phyloP scores from a whole-genome alignment of 2,113 vertebrate species.

The Spilogale gracilis region DNA sequence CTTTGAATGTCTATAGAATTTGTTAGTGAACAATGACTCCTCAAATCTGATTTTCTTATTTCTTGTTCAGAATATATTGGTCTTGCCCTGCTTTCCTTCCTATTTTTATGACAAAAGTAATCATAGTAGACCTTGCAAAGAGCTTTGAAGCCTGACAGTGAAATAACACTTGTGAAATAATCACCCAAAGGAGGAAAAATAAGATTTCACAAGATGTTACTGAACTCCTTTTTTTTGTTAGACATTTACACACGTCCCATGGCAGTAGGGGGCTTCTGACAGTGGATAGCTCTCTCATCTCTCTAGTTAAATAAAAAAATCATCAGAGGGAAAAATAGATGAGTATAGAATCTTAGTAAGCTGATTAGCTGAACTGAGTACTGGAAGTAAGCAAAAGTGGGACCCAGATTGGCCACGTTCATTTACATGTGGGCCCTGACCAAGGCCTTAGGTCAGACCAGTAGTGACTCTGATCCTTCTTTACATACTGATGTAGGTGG shows the following conservation, averaged over 20 bases:
- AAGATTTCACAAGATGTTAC: slow-evolving; percentile 11
- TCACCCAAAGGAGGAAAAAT: slow-evolving; percentile 14
- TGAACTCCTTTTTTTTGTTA: slow-evolving; percentile 40
- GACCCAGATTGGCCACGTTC: not conserved
- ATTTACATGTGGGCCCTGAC: not conserved
- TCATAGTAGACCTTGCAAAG: slow-evolving; percentile 65
- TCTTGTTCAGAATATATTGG: slow-evolving; percentile 45
- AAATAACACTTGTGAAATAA: slow-evolving; percentile 49
- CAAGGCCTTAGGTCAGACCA: not conserved
- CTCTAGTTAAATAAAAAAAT: not conserved
- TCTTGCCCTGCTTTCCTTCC: slow-evolving; percentile 51
- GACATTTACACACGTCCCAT: not conserved
- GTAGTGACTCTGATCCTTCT: not conserved
- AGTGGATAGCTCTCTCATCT: not conserved
- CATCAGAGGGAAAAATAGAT: not conserved
- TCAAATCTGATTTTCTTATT: not conserved
- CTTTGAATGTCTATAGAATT: not conserved
- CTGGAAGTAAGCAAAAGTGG: not conserved
- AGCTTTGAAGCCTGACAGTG: slow-evolving; percentile 31
- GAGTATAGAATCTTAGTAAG: not conserved
- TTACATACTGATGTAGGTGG: not conserved
- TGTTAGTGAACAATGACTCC: not conserved
- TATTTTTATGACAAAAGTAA: slow-evolving; percentile 71
- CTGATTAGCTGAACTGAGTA: not conserved
- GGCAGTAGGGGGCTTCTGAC: not conserved